Evolutionary conservation across 2,113 vertebrate species (phyloP).

Genomic region (Gnathonemus longibarbis): DNA sequence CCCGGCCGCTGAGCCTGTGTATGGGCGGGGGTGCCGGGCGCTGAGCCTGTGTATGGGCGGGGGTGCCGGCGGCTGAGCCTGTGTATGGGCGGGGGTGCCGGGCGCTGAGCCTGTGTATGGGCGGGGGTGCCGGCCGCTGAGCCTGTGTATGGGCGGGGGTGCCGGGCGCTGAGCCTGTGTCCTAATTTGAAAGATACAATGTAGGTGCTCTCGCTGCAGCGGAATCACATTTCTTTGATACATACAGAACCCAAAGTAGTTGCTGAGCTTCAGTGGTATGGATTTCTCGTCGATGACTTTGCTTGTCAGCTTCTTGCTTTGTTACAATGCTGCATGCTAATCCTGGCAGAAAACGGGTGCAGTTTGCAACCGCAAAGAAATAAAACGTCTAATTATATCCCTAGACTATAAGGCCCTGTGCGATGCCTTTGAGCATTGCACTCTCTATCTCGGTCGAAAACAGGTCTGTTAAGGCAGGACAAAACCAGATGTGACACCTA

Average conservation of each 20-base stretch:
- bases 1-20: background rate
- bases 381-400: background rate
- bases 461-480: background rate
- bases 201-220: background rate
- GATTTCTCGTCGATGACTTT: too few relatives aligned
- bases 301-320: background rate
- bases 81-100: too few relatives aligned
- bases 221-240: background rate
- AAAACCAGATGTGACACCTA: background rate
- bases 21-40: too few relatives aligned
- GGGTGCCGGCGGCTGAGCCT: background rate
- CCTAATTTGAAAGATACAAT: background rate
- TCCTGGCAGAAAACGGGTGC: background rate
- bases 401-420: background rate
- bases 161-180: background rate
- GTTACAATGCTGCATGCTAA: background rate
- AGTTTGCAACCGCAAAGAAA: background rate
- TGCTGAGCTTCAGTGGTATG: background rate
- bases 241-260: background rate
- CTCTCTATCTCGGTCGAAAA: background rate
- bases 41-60: too few relatives aligned
- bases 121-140: background rate
- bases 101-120: too few relatives aligned
- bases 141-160: background rate
- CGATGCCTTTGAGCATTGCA: background rate